These are phyloP conservation scores for Matsumyia berberina DNA, from an alignment of 2,888 invertebrate species.

Conservation along the genomic window DNA sequence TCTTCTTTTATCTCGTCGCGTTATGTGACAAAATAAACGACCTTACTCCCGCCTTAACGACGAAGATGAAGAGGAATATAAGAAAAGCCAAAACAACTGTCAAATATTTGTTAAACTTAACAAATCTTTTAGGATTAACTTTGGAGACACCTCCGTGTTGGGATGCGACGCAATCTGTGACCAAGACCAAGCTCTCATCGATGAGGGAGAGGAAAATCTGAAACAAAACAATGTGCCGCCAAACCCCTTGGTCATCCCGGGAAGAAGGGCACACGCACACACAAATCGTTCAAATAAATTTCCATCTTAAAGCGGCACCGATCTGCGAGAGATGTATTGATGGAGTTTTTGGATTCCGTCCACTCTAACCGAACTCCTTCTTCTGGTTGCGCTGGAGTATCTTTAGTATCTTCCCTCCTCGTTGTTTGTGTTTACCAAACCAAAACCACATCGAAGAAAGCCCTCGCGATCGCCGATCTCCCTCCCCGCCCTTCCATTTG, in stretches of 20 bases:
- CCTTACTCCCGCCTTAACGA: slow-evolving; percentile 61
- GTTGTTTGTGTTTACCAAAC: slow-evolving; percentile 68
- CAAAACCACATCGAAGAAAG: slow-evolving; percentile 27
- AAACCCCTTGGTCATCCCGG: slow-evolving; percentile 16
- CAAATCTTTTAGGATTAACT: slow-evolving; percentile 76
- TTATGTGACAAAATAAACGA: slow-evolving; percentile 75
- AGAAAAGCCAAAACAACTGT: slow-evolving; percentile 67
- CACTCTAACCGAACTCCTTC: slow-evolving; percentile 36
- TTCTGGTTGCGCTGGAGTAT: slow-evolving; percentile 23
- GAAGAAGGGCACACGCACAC: slow-evolving; percentile 49
- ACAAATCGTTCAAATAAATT: slow-evolving; percentile 75
- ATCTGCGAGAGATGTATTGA: slow-evolving; percentile 49
- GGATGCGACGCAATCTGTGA: slow-evolving; percentile 17
- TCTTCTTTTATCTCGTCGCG: slow-evolving; percentile 71
- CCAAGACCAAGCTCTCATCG: background rate
- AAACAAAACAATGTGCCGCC: slow-evolving; percentile 69
- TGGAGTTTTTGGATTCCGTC: slow-evolving; percentile 33
- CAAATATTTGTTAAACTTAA: slow-evolving; percentile 77
- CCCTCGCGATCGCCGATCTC: slow-evolving; percentile 13
- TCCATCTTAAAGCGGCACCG: slow-evolving; percentile 71
- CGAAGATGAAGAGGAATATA: slow-evolving; percentile 24
- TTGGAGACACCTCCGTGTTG: slow-evolving; percentile 50
- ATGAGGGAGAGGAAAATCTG: slow-evolving; percentile 27
- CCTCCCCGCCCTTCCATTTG: slow-evolving; percentile 44
- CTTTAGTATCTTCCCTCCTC: slow-evolving; percentile 31